phyloP scores from a whole-genome alignment of 2,113 vertebrate species.

The Bagarius yarrelli region DNA sequence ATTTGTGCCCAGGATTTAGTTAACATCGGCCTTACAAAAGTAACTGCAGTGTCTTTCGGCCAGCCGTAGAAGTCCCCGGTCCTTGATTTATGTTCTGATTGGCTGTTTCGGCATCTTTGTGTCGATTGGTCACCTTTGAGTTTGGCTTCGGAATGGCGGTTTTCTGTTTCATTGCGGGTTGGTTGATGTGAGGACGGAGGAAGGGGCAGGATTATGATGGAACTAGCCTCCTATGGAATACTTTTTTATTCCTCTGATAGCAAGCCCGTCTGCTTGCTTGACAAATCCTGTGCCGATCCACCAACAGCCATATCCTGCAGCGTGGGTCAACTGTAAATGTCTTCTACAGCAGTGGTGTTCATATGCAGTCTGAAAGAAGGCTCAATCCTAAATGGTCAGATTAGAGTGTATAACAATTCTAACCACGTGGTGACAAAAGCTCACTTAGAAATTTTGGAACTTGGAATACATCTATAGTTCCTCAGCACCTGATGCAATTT shows the following conservation, averaged over 20 bases:
- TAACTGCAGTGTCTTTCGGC: not conserved
- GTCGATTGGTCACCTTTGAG: slow-evolving; percentile 41
- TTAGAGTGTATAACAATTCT: not conserved
- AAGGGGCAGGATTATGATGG: not conserved
- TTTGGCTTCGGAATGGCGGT: slow-evolving; percentile 41
- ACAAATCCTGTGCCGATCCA: slow-evolving; percentile 1
- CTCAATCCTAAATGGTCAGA: not conserved
- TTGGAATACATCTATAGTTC: not conserved
- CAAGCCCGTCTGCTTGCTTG: not conserved
- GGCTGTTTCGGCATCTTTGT: slow-evolving; percentile 14
- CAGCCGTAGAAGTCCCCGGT: not conserved
- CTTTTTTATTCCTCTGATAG: slow-evolving; percentile 15
- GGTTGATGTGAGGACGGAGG: not conserved
- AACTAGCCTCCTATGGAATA: slow-evolving; percentile 34
- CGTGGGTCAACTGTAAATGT: slow-evolving; percentile 24
- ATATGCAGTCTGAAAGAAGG: not conserved
- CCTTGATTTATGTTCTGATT: slow-evolving; percentile 23
- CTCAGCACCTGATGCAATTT: not conserved
- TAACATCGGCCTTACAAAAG: not conserved
- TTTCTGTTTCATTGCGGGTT: slow-evolving; percentile 53
- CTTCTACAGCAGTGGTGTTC: not conserved
- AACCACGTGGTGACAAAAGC: not conserved
- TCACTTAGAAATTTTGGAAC: too few relatives aligned
- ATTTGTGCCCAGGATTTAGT: not conserved
- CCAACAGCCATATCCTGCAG: slow-evolving; percentile 31